Evolutionary conservation across 2,113 vertebrate species (phyloP).

Genomic region (Cebidichthys violaceus): DNA sequence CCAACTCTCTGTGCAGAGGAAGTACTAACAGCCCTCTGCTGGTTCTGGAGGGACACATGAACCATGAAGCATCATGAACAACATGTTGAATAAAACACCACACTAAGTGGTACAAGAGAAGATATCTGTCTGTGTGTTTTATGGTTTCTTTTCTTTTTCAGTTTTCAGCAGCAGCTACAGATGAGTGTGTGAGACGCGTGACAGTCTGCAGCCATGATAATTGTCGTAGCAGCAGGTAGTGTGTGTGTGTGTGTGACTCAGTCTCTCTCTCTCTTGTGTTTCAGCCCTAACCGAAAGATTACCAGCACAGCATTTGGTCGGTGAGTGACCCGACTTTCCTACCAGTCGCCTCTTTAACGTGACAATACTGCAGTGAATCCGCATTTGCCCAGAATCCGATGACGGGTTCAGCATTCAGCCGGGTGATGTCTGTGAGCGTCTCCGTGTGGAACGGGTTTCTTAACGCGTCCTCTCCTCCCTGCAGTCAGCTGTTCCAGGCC

Average conservation of each 20-base stretch:
- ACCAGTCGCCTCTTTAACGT: not conserved
- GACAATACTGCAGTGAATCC: not conserved
- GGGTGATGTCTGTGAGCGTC: not conserved
- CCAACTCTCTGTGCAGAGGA: not conserved
- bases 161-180: too few species aligned
- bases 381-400: not conserved
- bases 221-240: not conserved
- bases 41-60: not conserved
- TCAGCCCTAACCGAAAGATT: slow-evolving; percentile 95
- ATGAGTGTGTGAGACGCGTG: not conserved
- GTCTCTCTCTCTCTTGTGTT: slow-evolving; percentile 50
- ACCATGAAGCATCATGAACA: not conserved
- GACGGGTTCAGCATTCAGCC: not conserved
- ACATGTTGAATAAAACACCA: not conserved
- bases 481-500: slow-evolving; percentile 93
- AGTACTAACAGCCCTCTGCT: not conserved
- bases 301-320: slow-evolving; percentile 96
- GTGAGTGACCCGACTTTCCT: slow-evolving; percentile 81
- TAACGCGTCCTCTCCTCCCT: not conserved
- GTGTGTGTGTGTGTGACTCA: not conserved
- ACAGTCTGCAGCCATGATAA: not conserved
- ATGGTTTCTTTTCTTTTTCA: not conserved
- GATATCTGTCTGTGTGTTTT: too few species aligned
- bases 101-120: too few species aligned
- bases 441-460: not conserved